Evolutionary conservation across 2,888 invertebrate genomes (phyloP), one percentile per base, ranked within the genome.

Genomic region (Pachycephus smyrnensis): DNA sequence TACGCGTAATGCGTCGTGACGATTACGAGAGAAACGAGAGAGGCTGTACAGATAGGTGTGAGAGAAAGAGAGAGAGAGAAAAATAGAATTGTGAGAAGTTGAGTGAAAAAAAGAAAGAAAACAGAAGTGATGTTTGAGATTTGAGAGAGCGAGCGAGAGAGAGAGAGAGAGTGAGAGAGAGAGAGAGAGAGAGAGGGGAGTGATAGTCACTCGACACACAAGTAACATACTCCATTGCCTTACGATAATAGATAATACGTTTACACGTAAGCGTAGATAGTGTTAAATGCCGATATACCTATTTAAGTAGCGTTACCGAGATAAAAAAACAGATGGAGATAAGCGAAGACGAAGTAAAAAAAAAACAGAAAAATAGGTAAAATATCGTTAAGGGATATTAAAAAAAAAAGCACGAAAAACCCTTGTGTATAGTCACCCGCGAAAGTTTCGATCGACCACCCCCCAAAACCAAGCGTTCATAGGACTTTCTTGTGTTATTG

Each of bases 151-250:
- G 23, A n/a, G n/a, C 11, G 69, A n/a, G n/a, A 15, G 69, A 12
- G 69, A 11, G 69, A 9, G 23, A 30, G 69, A 31, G 12, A 23
- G 31, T 12, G 69, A 9, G 69, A 4, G 69, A 9, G 30, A 1
- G 69, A 1, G 69, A 32, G 12, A 2, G 71, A 69, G n/a, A 31
- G 30, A n/a, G 71, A 71, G 12, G 23, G 30, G 32, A 71, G 30
- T 30, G 30, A 32, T 71, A 71, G 73, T 77, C 86, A 88, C 87
- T 88, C 86, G 85, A 88, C 85, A 40, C 40, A 88, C 85, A 88
- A 89, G 86, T 88, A 88, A 90, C 87, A 89, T 91, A 90, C 90
- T 91, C 90, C 90, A 91, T 91, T 91, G 91, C 91, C 91, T 91
- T 89, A 88, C 85, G 86, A 88, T 88, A 88, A 90, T 90, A 90